phyloP scores from a whole-genome alignment of 2,797 vertebrate species.

The Coregonus sp. region DNA sequence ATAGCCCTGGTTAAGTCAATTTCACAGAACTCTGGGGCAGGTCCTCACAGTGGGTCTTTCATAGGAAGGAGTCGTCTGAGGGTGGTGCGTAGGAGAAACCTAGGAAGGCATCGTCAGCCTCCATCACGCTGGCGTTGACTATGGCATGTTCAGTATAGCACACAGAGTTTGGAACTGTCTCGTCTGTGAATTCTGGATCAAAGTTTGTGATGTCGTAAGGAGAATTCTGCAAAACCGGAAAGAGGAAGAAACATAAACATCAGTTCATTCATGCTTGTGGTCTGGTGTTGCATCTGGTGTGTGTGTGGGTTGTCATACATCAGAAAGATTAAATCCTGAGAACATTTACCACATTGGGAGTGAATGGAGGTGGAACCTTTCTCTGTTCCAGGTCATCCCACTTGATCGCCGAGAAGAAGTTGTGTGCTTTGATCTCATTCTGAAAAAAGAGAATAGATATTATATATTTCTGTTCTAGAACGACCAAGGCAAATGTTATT shows the following conservation, averaged over 20 bases:
- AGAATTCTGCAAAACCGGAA: conserved; percentile 75
- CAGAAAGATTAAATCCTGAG: neutral
- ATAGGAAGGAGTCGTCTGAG: conserved; percentile 92
- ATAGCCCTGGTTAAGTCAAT: conserved; percentile 39
- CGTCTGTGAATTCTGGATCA: conserved; percentile 93
- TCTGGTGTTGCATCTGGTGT: neutral
- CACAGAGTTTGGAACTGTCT: conserved; percentile 90
- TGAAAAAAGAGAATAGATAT: conserved; percentile 61
- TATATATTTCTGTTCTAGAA: neutral
- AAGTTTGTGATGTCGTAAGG: conserved; percentile 94
- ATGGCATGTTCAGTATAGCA: conserved; percentile 88
- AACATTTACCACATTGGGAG: conserved; percentile 87
- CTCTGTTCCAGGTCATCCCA: conserved; percentile 95
- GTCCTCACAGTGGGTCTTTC: conserved; percentile 54
- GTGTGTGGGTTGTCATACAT: neutral
- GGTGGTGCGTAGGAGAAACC: conserved; percentile 97
- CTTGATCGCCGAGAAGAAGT: conserved; percentile 89
- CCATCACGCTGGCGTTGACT: conserved; percentile 94
- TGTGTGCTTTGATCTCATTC: conserved; percentile 91
- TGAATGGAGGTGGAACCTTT: conserved; percentile 89
- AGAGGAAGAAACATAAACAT: neutral
- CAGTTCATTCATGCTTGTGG: neutral
- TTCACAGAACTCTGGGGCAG: conserved; percentile 30
- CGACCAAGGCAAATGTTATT: neutral
- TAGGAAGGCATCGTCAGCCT: conserved; percentile 95